These are phyloP conservation scores for Cyprinus carpio DNA, from an alignment of 2,113 vertebrate species.

Conservation along the genomic window DNA sequence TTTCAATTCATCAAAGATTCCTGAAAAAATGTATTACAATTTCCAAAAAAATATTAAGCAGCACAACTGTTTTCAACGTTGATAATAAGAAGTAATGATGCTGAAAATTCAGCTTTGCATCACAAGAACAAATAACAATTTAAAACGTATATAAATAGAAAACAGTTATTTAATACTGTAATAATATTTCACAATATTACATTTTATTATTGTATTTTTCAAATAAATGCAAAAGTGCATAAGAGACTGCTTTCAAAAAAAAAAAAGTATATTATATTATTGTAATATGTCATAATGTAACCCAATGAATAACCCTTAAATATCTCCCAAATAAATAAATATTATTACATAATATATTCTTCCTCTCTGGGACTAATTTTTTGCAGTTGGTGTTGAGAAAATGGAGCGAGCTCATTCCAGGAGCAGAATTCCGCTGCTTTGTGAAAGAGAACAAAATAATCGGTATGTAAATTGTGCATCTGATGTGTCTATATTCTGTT, in stretches of 20 bases:
- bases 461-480: constrained; percentile 72
- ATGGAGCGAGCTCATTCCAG: constrained; percentile 97
- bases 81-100: too few relatives aligned
- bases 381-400: constrained; percentile 90
- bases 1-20: too few relatives aligned
- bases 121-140: too few relatives aligned
- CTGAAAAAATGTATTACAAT: too few relatives aligned
- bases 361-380: constrained; percentile 5
- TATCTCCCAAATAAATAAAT: too few relatives aligned
- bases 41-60: too few relatives aligned
- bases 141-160: not conserved
- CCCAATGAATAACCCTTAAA: not conserved
- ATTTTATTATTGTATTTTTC: not conserved
- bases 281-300: not conserved
- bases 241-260: not conserved
- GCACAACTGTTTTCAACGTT: too few relatives aligned
- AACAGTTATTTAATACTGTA: not conserved
- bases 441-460: constrained; percentile 98
- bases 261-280: not conserved
- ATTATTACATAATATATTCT: not conserved
- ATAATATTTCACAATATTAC: not conserved
- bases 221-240: not conserved
- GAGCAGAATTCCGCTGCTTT: constrained; percentile 96
- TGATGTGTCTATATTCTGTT: not conserved
- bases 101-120: too few relatives aligned